Conservation (phyloP, 2,797 vertebrate genomes). For the Mormyrops attenuatus region DNA sequence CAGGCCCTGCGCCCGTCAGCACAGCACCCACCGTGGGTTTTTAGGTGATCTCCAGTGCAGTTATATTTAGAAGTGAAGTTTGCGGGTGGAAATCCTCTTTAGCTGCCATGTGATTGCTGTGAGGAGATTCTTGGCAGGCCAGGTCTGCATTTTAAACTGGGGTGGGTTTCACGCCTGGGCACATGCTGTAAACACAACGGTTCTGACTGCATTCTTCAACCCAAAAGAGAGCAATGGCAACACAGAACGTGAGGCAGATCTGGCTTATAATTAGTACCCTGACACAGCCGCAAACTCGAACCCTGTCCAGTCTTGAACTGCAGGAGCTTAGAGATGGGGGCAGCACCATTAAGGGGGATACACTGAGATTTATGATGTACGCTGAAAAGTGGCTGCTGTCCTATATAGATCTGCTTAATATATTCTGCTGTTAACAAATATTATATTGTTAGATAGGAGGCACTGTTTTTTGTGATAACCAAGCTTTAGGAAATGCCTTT, state of each 20-base stretch:
- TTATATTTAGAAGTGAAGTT: conserved; percentile 19
- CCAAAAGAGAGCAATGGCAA: background rate
- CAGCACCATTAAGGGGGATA: background rate
- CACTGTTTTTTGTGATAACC: background rate
- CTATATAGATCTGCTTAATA: background rate
- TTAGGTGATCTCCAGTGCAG: background rate
- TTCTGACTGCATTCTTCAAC: background rate
- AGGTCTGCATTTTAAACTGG: conserved; percentile 35
- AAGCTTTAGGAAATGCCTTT: background rate
- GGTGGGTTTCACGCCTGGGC: conserved; percentile 26
- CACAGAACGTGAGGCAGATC: conserved; percentile 20
- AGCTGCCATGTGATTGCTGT: conserved; percentile 27
- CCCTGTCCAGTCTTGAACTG: background rate
- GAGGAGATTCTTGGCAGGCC: conserved; percentile 36
- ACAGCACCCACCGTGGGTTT: background rate
- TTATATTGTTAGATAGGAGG: background rate
- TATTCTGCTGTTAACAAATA: background rate
- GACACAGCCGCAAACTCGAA: conserved; percentile 30
- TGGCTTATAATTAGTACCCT: conserved; percentile 27
- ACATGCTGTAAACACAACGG: conserved; percentile 13
- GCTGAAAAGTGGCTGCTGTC: background rate
- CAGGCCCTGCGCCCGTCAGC: background rate
- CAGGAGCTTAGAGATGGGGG: background rate
- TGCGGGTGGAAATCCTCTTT: conserved; percentile 36
- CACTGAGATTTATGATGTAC: background rate